Evolutionary conservation across 2,797 vertebrate genomes (phyloP).

Genomic region (Sebastes minor): DNA sequence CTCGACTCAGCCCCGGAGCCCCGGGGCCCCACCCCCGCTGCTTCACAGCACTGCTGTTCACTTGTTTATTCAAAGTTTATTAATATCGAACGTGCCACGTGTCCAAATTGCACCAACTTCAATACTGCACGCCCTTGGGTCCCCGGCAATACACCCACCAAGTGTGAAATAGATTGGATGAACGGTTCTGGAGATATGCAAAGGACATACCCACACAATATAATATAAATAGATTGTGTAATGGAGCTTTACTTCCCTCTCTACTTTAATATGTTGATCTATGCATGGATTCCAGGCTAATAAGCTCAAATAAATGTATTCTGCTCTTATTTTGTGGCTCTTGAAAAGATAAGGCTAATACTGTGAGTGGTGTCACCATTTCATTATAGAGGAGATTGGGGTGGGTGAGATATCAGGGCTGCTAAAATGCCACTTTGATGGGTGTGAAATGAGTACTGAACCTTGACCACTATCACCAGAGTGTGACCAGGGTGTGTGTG

Average conservation of each 20-base stretch:
- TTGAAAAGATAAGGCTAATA: slow-evolving; percentile 1
- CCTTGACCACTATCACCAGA: slow-evolving; percentile 58
- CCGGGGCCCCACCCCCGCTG: neutral
- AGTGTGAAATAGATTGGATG: neutral
- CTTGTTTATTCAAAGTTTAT: neutral
- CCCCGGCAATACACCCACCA: neutral
- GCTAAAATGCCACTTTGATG: slow-evolving; percentile 67
- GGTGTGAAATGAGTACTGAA: slow-evolving; percentile 72
- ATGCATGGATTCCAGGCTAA: neutral
- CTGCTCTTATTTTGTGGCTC: neutral
- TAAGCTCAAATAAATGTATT: neutral
- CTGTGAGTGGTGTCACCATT: slow-evolving; percentile 2
- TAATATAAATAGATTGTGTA: neutral
- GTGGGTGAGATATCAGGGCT: slow-evolving; percentile 35
- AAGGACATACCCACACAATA: neutral
- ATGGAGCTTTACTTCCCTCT: neutral
- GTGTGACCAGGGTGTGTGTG: neutral
- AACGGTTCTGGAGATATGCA: neutral
- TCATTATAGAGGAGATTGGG: slow-evolving; percentile 14
- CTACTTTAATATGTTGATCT: neutral
- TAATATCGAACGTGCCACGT: neutral
- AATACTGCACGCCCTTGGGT: neutral
- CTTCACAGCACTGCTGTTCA: neutral
- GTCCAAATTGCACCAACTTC: neutral
- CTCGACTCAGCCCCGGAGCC: neutral